Evolutionary conservation across 64 coral and sea anemone species (phyloP).

Genomic region (Pocillopora damicornis): DNA sequence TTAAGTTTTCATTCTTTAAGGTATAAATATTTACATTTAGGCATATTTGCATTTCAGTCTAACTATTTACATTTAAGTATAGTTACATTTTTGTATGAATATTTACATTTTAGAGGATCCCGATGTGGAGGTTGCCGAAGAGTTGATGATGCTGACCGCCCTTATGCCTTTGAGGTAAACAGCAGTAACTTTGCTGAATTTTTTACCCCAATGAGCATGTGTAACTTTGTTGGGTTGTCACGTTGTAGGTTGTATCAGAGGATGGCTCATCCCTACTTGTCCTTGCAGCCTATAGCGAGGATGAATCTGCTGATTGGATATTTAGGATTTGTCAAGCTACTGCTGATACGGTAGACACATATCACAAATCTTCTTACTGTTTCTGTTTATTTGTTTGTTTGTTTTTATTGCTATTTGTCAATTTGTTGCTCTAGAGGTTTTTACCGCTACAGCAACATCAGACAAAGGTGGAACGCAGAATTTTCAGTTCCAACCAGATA

Average conservation of each 20-base stretch:
- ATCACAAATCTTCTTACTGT: background rate
- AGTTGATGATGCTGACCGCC: constrained; percentile 35
- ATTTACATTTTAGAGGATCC: constrained; percentile 21
- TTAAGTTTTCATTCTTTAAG: background rate
- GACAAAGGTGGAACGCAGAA: too few species aligned
- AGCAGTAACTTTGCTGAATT: background rate
- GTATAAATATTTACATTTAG: too few species aligned
- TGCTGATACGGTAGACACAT: constrained; percentile 36
- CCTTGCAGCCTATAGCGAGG: constrained; percentile 48
- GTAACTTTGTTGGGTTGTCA: background rate
- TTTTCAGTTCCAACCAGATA: too few species aligned
- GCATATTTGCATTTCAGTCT: constrained; percentile 3
- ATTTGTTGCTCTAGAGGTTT: too few species aligned
- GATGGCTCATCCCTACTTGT: constrained; percentile 42
- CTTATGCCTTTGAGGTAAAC: constrained; percentile 65
- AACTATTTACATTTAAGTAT: background rate
- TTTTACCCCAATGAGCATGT: background rate
- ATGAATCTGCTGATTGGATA: constrained; percentile 62
- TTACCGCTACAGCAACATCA: too few species aligned
- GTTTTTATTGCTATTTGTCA: background rate
- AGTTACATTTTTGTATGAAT: background rate
- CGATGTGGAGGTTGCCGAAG: constrained; percentile 65
- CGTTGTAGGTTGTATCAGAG: constrained; percentile 48
- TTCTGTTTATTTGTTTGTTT: background rate
- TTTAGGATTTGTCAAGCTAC: constrained; percentile 63